These are phyloP conservation scores for Acrobasis consociella DNA, from an alignment of 2,888 invertebrate genomes.

Conservation along the genomic window DNA sequence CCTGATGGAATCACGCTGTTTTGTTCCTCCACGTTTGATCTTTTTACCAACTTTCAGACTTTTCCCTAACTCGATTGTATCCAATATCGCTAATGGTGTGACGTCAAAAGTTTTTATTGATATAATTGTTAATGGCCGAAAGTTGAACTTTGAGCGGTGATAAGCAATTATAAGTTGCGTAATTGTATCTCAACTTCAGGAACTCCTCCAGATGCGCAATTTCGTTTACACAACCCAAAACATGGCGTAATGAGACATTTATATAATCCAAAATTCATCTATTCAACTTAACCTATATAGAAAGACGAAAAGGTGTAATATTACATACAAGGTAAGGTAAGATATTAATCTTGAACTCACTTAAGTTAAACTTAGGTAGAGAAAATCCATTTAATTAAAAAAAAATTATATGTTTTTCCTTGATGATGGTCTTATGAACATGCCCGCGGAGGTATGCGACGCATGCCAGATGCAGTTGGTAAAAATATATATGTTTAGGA, in stretches of 20 bases:
- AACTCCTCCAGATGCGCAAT: not conserved
- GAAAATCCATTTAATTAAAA: no score
- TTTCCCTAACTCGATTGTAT: conserved; percentile 27
- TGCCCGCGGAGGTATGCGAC: no score
- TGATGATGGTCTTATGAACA: no score
- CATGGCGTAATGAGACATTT: not conserved
- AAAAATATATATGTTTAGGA: no score
- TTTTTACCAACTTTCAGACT: conserved; percentile 26
- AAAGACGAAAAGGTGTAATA: no score
- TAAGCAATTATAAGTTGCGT: conserved; percentile 4
- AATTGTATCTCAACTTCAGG: not conserved
- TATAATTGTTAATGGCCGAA: conserved; percentile 7
- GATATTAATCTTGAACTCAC: no score
- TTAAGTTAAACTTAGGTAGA: no score
- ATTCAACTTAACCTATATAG: no score
- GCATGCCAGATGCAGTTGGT: no score
- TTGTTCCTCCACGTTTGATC: conserved; percentile 25
- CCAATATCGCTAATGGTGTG: conserved; percentile 23
- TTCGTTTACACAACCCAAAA: not conserved
- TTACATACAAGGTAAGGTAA: no score
- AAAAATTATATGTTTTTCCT: no score
- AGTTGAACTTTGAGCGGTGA: conserved; percentile 11
- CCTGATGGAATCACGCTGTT: conserved; percentile 37
- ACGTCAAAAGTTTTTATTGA: conserved; percentile 20
- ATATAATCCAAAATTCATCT: no score